Conservation (phyloP, 2,113 vertebrate genomes). For the Pangasianodon hypophthalmus region DNA sequence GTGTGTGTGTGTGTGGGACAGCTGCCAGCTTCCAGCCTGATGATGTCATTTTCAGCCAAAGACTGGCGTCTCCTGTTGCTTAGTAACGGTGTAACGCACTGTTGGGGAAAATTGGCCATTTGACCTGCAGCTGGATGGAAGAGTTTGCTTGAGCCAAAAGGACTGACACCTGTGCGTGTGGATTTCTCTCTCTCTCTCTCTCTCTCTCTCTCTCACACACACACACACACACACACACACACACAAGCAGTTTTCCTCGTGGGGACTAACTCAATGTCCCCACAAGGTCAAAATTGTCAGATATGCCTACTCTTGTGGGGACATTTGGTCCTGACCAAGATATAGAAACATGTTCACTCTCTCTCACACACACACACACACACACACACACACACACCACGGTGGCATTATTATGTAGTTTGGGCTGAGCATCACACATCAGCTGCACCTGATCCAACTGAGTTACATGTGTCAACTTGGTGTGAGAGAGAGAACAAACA, state of each 20-base stretch:
- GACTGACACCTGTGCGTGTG: neutral
- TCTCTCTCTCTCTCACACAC: neutral
- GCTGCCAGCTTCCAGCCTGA: neutral
- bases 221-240: slow-evolving; percentile 10
- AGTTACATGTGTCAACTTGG: slow-evolving; percentile 50
- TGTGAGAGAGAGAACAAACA: neutral
- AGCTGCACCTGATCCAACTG: slow-evolving; percentile 36
- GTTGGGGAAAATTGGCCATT: slow-evolving; percentile 18
- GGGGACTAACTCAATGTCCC: neutral
- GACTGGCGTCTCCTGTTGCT: slow-evolving; percentile 38
- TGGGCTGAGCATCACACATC: neutral
- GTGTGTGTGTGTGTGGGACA: neutral
- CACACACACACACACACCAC: slow-evolving; percentile 25
- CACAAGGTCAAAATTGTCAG: too few species aligned
- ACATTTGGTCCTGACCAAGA: too few species aligned
- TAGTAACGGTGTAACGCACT: slow-evolving; percentile 32
- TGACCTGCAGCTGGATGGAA: slow-evolving; percentile 32
- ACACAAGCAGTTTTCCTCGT: neutral
- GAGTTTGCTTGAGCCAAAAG: neutral
- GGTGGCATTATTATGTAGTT: neutral
- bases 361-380: slow-evolving; percentile 30
- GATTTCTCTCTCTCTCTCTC: neutral
- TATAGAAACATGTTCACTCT: neutral
- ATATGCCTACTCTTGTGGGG: too few species aligned
- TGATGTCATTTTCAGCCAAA: slow-evolving; percentile 31